These are phyloP conservation scores for Ramphastos sulfuratus DNA, from an alignment of 2,113 vertebrate genomes.

Conservation along the genomic window DNA sequence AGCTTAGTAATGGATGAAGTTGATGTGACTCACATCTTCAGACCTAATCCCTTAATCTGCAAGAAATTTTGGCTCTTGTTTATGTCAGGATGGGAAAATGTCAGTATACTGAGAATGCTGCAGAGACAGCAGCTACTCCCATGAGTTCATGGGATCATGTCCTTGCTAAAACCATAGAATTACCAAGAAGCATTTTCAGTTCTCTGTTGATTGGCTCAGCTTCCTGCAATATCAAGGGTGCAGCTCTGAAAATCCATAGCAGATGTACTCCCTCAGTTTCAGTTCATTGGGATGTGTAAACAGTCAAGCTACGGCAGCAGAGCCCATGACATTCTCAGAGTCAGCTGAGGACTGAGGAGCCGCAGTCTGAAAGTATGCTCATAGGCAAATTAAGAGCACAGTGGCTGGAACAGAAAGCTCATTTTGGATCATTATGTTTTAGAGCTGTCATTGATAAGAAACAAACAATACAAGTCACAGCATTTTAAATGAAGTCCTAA, in stretches of 20 bases:
- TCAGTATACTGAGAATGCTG: background rate
- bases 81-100: background rate
- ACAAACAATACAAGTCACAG: background rate
- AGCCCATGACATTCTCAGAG: background rate
- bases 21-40: background rate
- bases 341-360: background rate
- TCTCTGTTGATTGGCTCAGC: constrained; percentile 17
- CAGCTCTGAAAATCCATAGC: constrained; percentile 47
- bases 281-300: background rate
- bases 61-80: constrained; percentile 32
- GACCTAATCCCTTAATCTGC: constrained; percentile 14
- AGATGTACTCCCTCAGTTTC: background rate
- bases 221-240: background rate
- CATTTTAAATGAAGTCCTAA: background rate
- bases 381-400: background rate
- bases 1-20: constrained; percentile 17
- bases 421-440: background rate
- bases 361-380: constrained; percentile 12
- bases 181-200: constrained; percentile 40
- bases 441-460: background rate
- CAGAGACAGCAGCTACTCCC: background rate
- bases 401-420: background rate
- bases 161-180: constrained; percentile 16
- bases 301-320: background rate
- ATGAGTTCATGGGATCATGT: background rate